phyloP scores from a whole-genome alignment of 2,888 invertebrate genomes.

The Drosophila lacicola region DNA sequence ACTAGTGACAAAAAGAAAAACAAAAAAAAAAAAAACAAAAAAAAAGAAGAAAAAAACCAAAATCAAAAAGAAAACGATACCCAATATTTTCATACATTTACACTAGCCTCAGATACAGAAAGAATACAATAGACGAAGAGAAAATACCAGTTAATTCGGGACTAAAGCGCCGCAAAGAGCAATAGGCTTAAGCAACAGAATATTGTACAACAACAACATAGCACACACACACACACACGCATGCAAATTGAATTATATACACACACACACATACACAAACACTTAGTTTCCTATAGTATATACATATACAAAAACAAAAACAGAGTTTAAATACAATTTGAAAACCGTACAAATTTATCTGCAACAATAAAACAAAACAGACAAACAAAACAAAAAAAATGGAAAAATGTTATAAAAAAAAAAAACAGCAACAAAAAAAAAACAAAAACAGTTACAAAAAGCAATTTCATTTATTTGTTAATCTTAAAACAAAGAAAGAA shows the following conservation, averaged over 20 bases:
- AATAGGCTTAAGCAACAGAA: constrained; percentile 45
- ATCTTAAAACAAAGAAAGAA: constrained; percentile 10
- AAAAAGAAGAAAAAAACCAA: constrained; percentile 18
- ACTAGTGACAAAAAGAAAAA: constrained; percentile 48
- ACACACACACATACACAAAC: constrained; percentile 52
- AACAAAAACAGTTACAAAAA: constrained; percentile 23
- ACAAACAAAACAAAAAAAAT: constrained; percentile 38
- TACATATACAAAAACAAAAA: constrained; percentile 3
- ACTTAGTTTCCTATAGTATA: constrained; percentile 74
- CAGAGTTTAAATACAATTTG: constrained; percentile 57
- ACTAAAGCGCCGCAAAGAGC: constrained; percentile 33
- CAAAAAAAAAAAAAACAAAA: constrained; percentile 24
- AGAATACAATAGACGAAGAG: constrained; percentile 15
- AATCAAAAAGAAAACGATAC: constrained; percentile 35
- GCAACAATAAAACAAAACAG: constrained; percentile 49
- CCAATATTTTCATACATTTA: constrained; percentile 54
- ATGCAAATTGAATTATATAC: constrained; percentile 17
- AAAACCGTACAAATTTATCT: constrained; percentile 77
- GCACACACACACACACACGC: constrained; percentile 35
- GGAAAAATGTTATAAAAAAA: constrained; percentile 27
- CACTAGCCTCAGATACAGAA: constrained; percentile 9
- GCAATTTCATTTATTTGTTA: constrained; percentile 55
- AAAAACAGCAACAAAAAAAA: constrained; percentile 16
- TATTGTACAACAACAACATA: constrained; percentile 34
- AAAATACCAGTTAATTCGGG: constrained; percentile 12